Base-by-base conservation (phyloP, 2,888 invertebrate genomes). In the Cryptocephalus primarius region DNA sequence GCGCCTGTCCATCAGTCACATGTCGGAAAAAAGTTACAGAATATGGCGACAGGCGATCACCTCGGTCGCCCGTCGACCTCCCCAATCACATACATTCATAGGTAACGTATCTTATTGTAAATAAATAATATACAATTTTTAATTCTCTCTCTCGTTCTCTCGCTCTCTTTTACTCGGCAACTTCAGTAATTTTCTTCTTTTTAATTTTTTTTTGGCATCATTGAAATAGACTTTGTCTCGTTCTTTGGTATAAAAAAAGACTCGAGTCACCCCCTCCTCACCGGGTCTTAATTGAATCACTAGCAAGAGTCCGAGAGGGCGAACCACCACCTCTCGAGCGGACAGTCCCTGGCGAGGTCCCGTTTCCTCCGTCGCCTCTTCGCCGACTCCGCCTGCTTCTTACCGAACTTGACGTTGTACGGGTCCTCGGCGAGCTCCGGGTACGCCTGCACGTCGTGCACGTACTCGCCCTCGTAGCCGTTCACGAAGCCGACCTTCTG, bases 341-440 rank as follows among this genome's bases (percentile, higher is more conserved):
- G 22, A 6, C 22, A 22, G 40, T 64, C 64, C 39, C 64, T 64
- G 49, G 63, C 61, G 46, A 62, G 62, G 44, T 75, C 77, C 69
- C 82, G 77, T 80, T 83, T 82, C 74, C 82, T 80, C 60, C 86
- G 78, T 51, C 85, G 75, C 51, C 83, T 80, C 66, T 84, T 82
- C 50, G 82, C 77, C 57, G 82, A 77, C 54, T 83, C 82, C 32
- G 77, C 75, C 60, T 85, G 81, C 70, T 86, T 87, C 72, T 89
- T 90, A 39, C 86, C 79, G 67, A 93, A 91, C 63, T 87, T 82
- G 52, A 96, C 83, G 73, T 95, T 95, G 74, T 89, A 91, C 8
- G 93, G 94, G 74, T 95, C 95, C 72, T 95, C 95, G 45, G 94
- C 90, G 44, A 95, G 76, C 68, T 94, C 92, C 0, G 94, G 93